Evolutionary conservation across 2,797 vertebrate genomes (phyloP).

Genomic region (Antrozous pallidus): DNA sequence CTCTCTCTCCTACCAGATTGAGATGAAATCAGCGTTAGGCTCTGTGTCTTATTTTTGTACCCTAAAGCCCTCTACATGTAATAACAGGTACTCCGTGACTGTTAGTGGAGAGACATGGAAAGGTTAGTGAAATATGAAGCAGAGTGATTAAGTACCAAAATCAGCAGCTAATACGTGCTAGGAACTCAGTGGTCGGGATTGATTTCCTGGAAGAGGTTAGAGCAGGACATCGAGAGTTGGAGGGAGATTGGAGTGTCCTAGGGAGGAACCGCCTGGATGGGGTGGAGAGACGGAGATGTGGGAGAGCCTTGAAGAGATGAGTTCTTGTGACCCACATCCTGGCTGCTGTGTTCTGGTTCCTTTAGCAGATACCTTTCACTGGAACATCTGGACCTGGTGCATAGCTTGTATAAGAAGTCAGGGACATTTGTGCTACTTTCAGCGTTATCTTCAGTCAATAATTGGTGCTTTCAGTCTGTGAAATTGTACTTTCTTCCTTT

Average conservation of each 20-base stretch:
- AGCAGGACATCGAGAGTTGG: neutral
- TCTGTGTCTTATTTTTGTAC: neutral
- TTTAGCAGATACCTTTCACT: neutral
- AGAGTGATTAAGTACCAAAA: neutral
- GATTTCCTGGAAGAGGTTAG: neutral
- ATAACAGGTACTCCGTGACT: neutral
- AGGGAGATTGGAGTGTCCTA: neutral
- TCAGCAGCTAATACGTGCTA: neutral
- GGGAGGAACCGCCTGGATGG: neutral
- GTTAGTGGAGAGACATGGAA: neutral
- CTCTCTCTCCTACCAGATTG: neutral
- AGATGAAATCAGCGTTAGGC: neutral
- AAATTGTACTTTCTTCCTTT: constrained; percentile 66
- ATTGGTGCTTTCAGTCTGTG: neutral
- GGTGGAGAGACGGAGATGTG: neutral
- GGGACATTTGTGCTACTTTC: neutral
- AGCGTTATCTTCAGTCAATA: neutral
- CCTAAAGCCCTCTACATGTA: neutral
- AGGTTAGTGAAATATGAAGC: neutral
- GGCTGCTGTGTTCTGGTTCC: neutral
- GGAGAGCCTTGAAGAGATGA: neutral
- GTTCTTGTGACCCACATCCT: neutral
- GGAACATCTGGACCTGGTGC: neutral
- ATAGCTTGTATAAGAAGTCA: neutral
- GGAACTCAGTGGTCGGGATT: neutral